Conservation (phyloP, 2,113 vertebrate genomes). For the Neolamprologus ventralis region DNA sequence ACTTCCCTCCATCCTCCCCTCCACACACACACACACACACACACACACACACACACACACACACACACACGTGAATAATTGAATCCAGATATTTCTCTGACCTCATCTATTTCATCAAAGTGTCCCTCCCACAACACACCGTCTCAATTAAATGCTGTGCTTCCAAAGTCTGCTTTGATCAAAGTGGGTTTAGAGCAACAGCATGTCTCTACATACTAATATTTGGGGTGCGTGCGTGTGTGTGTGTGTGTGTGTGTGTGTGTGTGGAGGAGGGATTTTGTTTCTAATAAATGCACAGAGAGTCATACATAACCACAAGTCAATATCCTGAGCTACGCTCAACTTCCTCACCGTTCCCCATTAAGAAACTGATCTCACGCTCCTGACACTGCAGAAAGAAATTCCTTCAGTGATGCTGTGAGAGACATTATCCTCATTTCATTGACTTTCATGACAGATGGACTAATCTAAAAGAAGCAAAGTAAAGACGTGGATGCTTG, state of each 20-base stretch:
- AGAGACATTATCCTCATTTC: background rate
- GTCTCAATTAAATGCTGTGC: conserved; percentile 40
- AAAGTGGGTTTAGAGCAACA: background rate
- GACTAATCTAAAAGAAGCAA: background rate
- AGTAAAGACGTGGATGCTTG: background rate
- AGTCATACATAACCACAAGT: background rate
- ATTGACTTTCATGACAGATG: background rate
- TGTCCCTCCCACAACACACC: conserved; percentile 27
- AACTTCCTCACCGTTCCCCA: background rate
- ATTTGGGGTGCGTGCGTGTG: background rate
- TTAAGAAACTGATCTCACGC: background rate
- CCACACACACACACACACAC: background rate
- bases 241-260: background rate
- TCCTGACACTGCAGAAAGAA: background rate
- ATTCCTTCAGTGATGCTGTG: background rate
- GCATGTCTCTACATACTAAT: conserved; percentile 18
- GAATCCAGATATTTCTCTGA: conserved; percentile 29
- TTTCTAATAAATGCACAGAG: conserved; percentile 9
- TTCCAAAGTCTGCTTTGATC: conserved; percentile 60
- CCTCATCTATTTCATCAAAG: conserved; percentile 46
- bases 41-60: background rate
- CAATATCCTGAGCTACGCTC: background rate
- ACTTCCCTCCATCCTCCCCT: too few relatives aligned
- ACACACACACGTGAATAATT: background rate
- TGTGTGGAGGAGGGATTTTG: background rate